Conservation (phyloP, 2,113 vertebrate species). For the Ceuthmochares aereus region DNA sequence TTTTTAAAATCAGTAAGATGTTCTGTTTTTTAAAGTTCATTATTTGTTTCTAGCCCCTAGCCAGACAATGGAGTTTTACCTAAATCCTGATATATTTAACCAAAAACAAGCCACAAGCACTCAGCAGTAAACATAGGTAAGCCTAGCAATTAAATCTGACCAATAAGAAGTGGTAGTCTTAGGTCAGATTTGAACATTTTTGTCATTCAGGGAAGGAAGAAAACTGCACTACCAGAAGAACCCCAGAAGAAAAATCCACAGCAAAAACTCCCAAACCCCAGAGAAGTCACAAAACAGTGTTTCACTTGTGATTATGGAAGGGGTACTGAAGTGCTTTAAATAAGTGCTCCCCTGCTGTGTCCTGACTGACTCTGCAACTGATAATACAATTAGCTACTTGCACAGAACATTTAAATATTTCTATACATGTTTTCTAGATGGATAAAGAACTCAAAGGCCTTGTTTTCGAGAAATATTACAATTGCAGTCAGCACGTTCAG, state of each 20-base stretch:
- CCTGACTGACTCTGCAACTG: neutral
- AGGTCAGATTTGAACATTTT: neutral
- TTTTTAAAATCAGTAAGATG: neutral
- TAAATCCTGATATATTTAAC: neutral
- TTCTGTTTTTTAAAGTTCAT: neutral
- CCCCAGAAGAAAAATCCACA: neutral
- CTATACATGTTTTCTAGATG: neutral
- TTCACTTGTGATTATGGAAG: neutral
- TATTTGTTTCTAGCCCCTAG: neutral
- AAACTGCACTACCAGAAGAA: neutral
- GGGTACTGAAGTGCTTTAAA: neutral
- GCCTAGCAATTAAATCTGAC: neutral
- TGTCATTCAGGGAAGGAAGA: neutral
- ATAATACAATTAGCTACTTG: neutral
- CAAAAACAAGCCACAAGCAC: neutral
- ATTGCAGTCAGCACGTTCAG: neutral
- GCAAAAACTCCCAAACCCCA: neutral
- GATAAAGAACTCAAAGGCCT: neutral
- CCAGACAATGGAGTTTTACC: neutral
- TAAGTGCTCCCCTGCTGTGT: neutral
- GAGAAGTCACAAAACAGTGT: neutral
- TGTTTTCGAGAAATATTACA: neutral
- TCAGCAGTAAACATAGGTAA: neutral
- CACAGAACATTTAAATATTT: neutral
- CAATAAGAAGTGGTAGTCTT: neutral